A percentile compares a stretch with the other conserved stretches of the same genome.
phyloP scores from a whole-genome alignment of 1,140 invertebrate species.

The Hyles euphorbiae region DNA sequence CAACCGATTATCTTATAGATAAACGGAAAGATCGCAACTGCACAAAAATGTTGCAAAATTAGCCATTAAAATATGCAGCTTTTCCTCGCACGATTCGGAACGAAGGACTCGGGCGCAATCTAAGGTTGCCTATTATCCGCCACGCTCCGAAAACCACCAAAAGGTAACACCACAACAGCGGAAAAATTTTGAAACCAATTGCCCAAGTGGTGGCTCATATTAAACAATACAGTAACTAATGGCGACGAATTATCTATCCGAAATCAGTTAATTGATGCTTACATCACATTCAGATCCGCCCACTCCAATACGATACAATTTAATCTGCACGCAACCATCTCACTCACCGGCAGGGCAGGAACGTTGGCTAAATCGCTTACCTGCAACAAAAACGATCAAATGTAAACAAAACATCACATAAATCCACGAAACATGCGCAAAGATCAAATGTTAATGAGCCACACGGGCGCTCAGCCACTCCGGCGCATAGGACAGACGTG shows the following conservation, averaged over 20 bases:
- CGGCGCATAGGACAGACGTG: conserved; percentile 12
- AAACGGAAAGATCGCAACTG: conserved; percentile 33
- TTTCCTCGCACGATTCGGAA: conserved; percentile 52
- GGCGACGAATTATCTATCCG: conserved; percentile 53
- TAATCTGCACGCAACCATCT: conserved; percentile 16
- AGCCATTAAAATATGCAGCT: conserved; percentile 59
- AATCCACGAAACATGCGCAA: not conserved
- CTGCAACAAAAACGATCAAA: conserved; percentile 50
- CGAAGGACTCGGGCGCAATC: conserved; percentile 70
- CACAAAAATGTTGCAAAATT: conserved; percentile 48
- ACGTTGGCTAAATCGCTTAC: conserved; percentile 40
- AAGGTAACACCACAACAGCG: conserved; percentile 61
- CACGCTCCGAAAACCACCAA: conserved; percentile 73
- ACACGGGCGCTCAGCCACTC: no score
- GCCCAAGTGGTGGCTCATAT: conserved; percentile 62
- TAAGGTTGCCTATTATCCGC: conserved; percentile 72
- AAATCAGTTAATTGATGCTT: conserved; percentile 69
- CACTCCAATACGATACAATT: conserved; percentile 20
- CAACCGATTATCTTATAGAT: conserved; percentile 22
- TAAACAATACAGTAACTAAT: conserved; percentile 70
- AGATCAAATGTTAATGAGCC: conserved; percentile 41
- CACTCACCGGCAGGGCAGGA: conserved; percentile 29
- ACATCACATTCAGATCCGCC: conserved; percentile 28
- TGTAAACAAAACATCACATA: not conserved
- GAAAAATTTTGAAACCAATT: conserved; percentile 71